Conservation (phyloP, 92 coral and sea anemone genomes). For the Siderastrea siderea region DNA sequence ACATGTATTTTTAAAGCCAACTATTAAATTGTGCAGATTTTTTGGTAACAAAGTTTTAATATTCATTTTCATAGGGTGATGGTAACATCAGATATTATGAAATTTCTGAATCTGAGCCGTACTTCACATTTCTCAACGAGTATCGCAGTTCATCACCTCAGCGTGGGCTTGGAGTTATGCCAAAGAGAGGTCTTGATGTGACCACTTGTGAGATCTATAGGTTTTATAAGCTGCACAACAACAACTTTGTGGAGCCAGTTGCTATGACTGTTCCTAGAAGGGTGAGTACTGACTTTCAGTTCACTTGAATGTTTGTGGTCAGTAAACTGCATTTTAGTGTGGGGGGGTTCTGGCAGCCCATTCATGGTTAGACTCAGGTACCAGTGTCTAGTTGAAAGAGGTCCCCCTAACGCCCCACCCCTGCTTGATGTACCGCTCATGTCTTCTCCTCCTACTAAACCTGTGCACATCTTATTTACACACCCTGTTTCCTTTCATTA, state of each 20-base stretch:
- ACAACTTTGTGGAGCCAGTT: conserved; percentile 87
- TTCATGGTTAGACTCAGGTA: too few species aligned
- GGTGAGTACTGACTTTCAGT: conserved; percentile 60
- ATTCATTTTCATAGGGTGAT: conserved; percentile 78
- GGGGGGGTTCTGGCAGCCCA: too few species aligned
- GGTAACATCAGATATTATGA: conserved; percentile 97
- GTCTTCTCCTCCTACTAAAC: too few species aligned
- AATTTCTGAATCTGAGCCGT: conserved; percentile 85
- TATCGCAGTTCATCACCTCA: conserved; percentile 95
- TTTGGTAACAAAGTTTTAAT: neutral
- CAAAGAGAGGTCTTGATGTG: conserved; percentile 92
- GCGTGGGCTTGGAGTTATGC: conserved; percentile 93
- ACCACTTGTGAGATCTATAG: conserved; percentile 88
- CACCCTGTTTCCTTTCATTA: too few species aligned
- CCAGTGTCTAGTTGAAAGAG: too few species aligned
- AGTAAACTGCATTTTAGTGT: too few species aligned
- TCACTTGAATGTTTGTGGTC: too few species aligned
- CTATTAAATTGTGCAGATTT: too few species aligned
- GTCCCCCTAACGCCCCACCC: too few species aligned
- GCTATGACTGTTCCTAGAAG: conserved; percentile 96
- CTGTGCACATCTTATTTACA: too few species aligned
- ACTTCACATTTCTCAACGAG: conserved; percentile 85
- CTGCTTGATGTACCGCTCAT: too few species aligned
- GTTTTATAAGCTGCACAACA: conserved; percentile 93
- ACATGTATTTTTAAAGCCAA: too few species aligned